Evolutionary conservation across 2,797 vertebrate species (phyloP).

Genomic region (Threskiornis aethiopicus): DNA sequence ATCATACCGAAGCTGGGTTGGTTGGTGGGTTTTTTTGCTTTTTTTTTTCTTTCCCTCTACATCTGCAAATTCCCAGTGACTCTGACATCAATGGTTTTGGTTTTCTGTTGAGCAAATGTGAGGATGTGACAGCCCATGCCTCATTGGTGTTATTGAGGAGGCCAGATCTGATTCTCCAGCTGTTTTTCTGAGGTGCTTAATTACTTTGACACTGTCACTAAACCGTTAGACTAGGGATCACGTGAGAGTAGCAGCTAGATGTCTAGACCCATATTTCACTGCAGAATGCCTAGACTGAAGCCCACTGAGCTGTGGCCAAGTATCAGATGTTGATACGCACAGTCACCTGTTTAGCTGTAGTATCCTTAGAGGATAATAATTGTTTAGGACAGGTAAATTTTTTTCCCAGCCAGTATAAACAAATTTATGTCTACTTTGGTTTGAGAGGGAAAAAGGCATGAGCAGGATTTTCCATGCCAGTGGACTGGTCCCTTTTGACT

Average conservation of each 20-base stretch:
- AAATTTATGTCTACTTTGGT: conserved; percentile 16
- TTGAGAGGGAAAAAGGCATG: neutral
- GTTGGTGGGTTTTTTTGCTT: accelerated
- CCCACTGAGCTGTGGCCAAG: neutral
- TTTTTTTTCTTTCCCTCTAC: neutral
- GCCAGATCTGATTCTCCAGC: neutral
- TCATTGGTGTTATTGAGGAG: neutral
- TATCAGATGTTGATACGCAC: conserved; percentile 22
- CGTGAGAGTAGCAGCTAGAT: neutral
- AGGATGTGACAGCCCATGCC: neutral
- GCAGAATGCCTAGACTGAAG: neutral
- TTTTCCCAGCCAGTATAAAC: conserved; percentile 11
- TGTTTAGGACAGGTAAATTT: conserved; percentile 31
- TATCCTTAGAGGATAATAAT: neutral
- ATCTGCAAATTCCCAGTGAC: neutral
- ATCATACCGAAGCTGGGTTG: accelerated
- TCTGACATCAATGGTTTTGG: neutral
- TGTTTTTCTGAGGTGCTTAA: conserved; percentile 4
- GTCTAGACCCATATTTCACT: conserved; percentile 36
- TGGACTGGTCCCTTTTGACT: neutral
- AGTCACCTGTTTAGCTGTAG: conserved; percentile 2
- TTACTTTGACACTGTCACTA: conserved; percentile 43
- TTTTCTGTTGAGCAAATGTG: neutral
- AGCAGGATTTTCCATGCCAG: neutral
- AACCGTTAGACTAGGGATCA: neutral